Evolutionary conservation across 2,888 invertebrate species (phyloP), one percentile per base, ranked within the genome.

Genomic region (Falcaria lacertinaria): DNA sequence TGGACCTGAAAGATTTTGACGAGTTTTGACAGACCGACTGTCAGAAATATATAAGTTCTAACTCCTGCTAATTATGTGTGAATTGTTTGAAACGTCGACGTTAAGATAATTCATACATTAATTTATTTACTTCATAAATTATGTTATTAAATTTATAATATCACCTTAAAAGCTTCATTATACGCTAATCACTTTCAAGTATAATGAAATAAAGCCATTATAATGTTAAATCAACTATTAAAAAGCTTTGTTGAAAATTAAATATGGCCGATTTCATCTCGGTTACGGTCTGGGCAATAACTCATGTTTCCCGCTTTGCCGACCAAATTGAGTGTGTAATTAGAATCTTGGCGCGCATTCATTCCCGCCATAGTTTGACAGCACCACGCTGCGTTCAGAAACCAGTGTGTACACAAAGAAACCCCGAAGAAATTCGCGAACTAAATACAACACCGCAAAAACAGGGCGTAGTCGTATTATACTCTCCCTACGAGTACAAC

Each of bases 281-380:
- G 77, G 85, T 80, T 79, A 78, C 73, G 78, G 70, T 52, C 50
- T 57, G 60, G 71, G 84, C 76, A 77, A 85, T 88, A 85, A 88
- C 68, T 87, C 82, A 87, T 71, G 75, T 78, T 78, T 74, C 77
- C 66, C 77, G 75, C 80, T 80, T 79, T 74, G 75, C 66, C 55
- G 60, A 75, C 77, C 80, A 88, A 88, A 88, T 88, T 87, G 87
- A 87, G 71, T 87, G 87, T 86, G 80, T 88, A 87, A 88, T 88
- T 86, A 84, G 75, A 80, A 80, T 74, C 77, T 79, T 71, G 70
- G 74, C 66, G 63, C 64, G 62, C 69, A 78, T 84, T 81, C 79
- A 80, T 69, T 48, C 69, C 65, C 62, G 67, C 64, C 62, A 65
- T 57, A 67, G 65, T 65, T 64, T 70, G 74, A 67, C 65, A 77